Evolutionary conservation across 2,888 invertebrate species (phyloP).

Genomic region (Ferdinandea cuprea): DNA sequence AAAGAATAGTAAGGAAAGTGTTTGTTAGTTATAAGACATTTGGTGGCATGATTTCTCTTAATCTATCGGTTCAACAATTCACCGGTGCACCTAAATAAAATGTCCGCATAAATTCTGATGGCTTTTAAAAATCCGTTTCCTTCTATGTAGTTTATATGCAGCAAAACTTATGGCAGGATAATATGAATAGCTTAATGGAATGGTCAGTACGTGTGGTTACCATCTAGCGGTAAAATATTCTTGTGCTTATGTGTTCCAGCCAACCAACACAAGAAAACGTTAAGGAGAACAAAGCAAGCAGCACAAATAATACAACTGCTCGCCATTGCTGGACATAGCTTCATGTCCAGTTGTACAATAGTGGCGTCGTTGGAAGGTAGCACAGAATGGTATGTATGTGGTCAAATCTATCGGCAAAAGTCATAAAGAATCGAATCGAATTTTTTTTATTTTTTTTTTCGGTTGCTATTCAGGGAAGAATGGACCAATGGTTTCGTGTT

Average conservation of each 20-base stretch:
- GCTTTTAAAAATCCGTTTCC: constrained; percentile 72
- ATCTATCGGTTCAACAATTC: too few species aligned
- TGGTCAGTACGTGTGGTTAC: constrained; percentile 66
- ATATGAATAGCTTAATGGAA: constrained; percentile 73
- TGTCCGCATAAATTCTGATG: constrained; percentile 58
- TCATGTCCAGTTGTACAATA: constrained; percentile 18
- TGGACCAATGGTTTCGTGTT: constrained; percentile 43
- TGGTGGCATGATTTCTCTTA: too few species aligned
- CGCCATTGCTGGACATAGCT: not conserved
- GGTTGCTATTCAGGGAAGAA: not conserved
- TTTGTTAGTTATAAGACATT: too few species aligned
- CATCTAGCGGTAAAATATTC: constrained; percentile 41
- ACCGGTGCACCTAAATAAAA: constrained; percentile 38
- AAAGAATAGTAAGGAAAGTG: too few species aligned
- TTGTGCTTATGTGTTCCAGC: constrained; percentile 19
- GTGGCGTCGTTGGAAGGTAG: constrained; percentile 40
- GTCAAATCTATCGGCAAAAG: not conserved
- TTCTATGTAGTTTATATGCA: constrained; percentile 69
- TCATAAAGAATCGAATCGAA: constrained; percentile 57
- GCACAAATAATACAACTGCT: constrained; percentile 15
- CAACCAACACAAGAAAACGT: constrained; percentile 35
- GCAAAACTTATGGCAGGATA: constrained; percentile 65
- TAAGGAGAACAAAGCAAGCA: constrained; percentile 28
- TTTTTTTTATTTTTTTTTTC: constrained; percentile 22
- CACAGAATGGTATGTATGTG: constrained; percentile 22